Conservation (phyloP, 2,888 invertebrate species). For the Archips xylosteana region DNA sequence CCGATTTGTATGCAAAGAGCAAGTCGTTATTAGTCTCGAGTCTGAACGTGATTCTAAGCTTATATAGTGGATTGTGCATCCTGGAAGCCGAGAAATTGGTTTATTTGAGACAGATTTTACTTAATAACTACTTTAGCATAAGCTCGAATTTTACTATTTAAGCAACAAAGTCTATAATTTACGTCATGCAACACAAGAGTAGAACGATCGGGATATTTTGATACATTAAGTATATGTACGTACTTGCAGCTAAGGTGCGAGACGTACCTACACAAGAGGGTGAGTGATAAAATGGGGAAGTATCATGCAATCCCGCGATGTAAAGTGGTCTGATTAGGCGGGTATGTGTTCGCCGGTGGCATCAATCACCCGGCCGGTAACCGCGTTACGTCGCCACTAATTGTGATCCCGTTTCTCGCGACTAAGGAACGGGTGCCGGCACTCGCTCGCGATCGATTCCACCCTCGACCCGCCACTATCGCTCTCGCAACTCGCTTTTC, state of each 20-base stretch:
- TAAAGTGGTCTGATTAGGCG: slow-evolving; percentile 49
- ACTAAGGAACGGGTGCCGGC: slow-evolving; percentile 56
- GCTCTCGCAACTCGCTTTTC: slow-evolving; percentile 54
- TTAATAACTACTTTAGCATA: not conserved
- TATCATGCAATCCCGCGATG: slow-evolving; percentile 43
- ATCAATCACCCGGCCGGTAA: slow-evolving; percentile 71
- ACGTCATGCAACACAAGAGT: slow-evolving; percentile 4
- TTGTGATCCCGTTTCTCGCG: slow-evolving; percentile 68
- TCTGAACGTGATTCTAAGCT: slow-evolving; percentile 31
- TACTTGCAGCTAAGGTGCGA: slow-evolving; percentile 11
- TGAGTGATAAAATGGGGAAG: slow-evolving; percentile 44
- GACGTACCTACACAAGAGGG: slow-evolving; percentile 11
- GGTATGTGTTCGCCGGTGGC: slow-evolving; percentile 44
- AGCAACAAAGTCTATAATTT: slow-evolving; percentile 1
- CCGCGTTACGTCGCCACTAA: slow-evolving; percentile 72
- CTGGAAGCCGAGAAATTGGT: not conserved
- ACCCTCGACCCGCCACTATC: slow-evolving; percentile 48
- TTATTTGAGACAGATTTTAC: not conserved
- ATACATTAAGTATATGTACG: too few species aligned
- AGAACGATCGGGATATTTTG: slow-evolving; percentile 6
- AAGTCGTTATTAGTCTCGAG: slow-evolving; percentile 26
- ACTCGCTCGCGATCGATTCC: slow-evolving; percentile 65
- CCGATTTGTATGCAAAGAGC: slow-evolving; percentile 35
- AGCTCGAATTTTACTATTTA: not conserved
- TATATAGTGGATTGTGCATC: not conserved